Conservation (phyloP, 2,113 vertebrate genomes). For the Dromaius novaehollandiae region DNA sequence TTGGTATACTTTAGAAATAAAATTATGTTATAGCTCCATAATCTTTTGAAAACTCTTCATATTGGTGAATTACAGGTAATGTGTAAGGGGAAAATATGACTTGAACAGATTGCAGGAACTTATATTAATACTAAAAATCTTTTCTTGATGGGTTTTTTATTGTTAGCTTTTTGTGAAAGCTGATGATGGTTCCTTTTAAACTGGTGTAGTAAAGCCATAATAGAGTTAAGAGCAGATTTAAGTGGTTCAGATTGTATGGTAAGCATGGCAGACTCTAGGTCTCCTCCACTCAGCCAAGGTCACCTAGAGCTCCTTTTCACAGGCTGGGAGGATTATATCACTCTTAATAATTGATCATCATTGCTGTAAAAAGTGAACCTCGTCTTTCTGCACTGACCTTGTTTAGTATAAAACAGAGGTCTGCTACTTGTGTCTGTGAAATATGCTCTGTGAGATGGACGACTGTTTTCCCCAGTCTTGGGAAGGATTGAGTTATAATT, state of each 20-base stretch:
- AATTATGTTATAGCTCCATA: not conserved
- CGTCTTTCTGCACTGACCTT: not conserved
- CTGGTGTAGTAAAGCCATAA: not conserved
- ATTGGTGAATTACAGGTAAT: not conserved
- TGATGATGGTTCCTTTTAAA: not conserved
- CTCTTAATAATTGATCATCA: not conserved
- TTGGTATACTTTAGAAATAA: not conserved
- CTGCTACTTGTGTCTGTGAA: not conserved
- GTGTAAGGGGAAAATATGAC: not conserved
- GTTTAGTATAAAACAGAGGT: not conserved
- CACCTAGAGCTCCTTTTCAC: not conserved
- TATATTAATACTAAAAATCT: not conserved
- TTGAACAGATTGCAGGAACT: not conserved
- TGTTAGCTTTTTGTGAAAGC: not conserved
- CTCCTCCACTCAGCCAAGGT: no score
- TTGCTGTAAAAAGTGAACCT: not conserved
- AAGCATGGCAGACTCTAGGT: not conserved
- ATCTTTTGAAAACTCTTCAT: not conserved
- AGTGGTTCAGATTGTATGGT: not conserved
- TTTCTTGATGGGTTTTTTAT: not conserved
- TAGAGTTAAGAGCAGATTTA: fast-evolving
- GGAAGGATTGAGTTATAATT: not conserved
- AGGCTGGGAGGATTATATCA: not conserved
- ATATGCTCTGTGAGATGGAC: not conserved
- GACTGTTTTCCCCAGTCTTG: not conserved